Percentiles rank a stretch among this genome's conserved stretches.
These are phyloP conservation scores for Rapana venosa DNA, from an alignment of 2,888 invertebrate species.

Conservation along the genomic window DNA sequence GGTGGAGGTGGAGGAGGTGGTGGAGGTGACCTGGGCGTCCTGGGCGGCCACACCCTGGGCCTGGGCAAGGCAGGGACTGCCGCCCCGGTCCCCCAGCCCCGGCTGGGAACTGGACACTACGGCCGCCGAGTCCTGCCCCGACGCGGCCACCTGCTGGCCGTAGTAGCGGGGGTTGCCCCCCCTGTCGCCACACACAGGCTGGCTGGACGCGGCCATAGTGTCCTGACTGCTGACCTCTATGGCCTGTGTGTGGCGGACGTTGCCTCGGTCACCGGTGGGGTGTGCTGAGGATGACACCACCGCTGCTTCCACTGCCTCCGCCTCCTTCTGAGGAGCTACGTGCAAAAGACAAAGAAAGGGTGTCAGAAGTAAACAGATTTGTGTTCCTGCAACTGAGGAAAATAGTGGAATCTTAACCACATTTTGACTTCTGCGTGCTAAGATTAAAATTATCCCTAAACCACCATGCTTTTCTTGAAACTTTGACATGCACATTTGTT, in stretches of 20 bases:
- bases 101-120: slow-evolving; percentile 2
- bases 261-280: slow-evolving; percentile 43
- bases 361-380: too few relatives aligned
- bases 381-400: too few relatives aligned
- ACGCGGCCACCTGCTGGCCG: slow-evolving; percentile 31
- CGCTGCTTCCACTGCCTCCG: background rate
- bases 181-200: slow-evolving; percentile 33
- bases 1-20: background rate
- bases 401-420: too few relatives aligned
- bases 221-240: slow-evolving; percentile 40
- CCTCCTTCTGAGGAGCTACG: background rate
- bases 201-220: background rate
- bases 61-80: slow-evolving; percentile 25
- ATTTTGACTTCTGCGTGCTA: too few relatives aligned
- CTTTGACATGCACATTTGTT: too few relatives aligned
- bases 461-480: too few relatives aligned
- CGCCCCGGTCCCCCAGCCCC: slow-evolving; percentile 41
- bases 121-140: background rate
- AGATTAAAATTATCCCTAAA: too few relatives aligned
- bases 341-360: too few relatives aligned
- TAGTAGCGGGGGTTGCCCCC: slow-evolving; percentile 47
- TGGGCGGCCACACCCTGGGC: slow-evolving; percentile 43
- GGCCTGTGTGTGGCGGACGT: slow-evolving; percentile 34
- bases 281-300: background rate
- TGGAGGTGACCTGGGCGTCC: slow-evolving; percentile 14